Conservation (phyloP, 2,113 vertebrate genomes). For the Cardinalis cardinalis region DNA sequence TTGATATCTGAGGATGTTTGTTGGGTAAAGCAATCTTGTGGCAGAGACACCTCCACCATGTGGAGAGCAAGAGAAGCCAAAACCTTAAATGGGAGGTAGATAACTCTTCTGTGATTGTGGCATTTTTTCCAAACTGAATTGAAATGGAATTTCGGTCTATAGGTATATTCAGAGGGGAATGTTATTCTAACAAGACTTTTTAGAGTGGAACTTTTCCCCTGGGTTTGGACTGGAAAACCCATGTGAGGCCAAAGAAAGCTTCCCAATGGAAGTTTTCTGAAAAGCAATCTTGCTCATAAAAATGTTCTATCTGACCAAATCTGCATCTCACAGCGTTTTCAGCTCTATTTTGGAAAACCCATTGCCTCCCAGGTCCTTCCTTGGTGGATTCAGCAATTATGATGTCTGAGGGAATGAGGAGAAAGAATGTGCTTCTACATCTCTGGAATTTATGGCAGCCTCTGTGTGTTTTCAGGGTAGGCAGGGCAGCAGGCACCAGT, state of each 20-base stretch:
- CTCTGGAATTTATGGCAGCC: neutral
- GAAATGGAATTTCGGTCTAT: neutral
- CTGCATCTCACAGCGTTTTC: neutral
- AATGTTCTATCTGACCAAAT: neutral
- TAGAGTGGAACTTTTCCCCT: neutral
- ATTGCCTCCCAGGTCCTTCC: neutral
- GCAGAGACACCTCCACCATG: neutral
- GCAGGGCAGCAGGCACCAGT: neutral
- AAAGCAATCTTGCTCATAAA: neutral
- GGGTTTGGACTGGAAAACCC: neutral
- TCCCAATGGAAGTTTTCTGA: neutral
- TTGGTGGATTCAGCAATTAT: neutral
- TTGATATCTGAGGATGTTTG: rapidly evolving
- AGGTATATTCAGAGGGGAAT: neutral
- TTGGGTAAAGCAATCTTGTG: neutral
- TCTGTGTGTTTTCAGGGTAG: neutral
- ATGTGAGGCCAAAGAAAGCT: neutral
- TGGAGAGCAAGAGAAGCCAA: neutral
- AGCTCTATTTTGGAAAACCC: neutral
- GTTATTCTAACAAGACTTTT: neutral
- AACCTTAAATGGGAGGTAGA: neutral
- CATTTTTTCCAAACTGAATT: neutral
- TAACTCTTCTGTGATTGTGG: neutral
- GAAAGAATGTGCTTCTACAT: neutral
- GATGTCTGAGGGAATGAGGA: neutral